Evolutionary conservation across 2,797 vertebrate species (phyloP).

Genomic region (Antrozous pallidus): DNA sequence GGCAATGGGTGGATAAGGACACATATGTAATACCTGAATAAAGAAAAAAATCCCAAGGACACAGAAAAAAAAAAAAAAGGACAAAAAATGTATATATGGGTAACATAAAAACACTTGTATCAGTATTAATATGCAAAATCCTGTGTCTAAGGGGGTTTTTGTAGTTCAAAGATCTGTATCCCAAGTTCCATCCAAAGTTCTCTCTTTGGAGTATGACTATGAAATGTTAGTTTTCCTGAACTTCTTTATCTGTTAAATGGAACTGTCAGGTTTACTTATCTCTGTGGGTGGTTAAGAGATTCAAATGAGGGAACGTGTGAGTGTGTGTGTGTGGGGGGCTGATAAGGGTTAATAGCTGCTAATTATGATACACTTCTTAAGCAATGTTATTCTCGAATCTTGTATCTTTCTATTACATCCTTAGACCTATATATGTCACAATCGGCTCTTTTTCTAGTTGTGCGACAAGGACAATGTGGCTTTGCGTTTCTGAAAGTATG

Average conservation of each 20-base stretch:
- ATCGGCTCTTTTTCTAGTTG: not conserved
- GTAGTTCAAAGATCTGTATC: not conserved
- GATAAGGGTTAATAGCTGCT: not conserved
- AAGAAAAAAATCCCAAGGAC: too few species aligned
- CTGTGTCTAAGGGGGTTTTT: not conserved
- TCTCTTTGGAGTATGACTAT: slow-evolving; percentile 1
- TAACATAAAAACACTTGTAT: not conserved
- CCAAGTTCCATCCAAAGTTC: not conserved
- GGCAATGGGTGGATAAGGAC: too few species aligned
- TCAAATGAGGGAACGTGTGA: not conserved
- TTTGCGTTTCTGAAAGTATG: not conserved
- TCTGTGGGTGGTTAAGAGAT: not conserved
- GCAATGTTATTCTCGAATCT: not conserved
- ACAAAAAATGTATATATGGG: too few species aligned
- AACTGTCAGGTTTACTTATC: not conserved
- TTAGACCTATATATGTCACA: not conserved
- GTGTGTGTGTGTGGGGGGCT: not conserved
- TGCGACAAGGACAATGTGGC: not conserved
- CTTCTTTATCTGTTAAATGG: not conserved
- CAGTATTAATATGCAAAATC: not conserved
- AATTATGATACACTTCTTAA: not conserved
- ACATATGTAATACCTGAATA: too few species aligned
- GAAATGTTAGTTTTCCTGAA: not conserved
- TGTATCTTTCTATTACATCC: not conserved
- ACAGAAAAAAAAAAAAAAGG: too few species aligned